Conservation (phyloP, 2,113 vertebrate genomes). For the Lagopus leucura region DNA sequence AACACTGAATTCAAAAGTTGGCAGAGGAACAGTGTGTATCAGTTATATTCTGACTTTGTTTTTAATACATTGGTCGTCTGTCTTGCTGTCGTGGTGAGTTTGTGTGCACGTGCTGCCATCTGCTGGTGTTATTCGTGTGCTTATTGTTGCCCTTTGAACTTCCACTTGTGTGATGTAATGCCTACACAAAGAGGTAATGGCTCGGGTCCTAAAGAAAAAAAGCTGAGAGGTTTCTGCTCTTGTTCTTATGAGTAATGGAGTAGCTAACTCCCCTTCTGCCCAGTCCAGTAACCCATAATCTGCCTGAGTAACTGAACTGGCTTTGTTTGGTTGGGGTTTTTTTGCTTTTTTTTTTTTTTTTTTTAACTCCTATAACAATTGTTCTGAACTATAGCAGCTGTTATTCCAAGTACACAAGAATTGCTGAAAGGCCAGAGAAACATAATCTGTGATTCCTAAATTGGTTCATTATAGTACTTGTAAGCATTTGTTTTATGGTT, state of each 20-base stretch:
- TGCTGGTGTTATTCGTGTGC: not conserved
- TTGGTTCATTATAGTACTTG: not conserved
- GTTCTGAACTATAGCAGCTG: not conserved
- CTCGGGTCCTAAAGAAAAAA: not conserved
- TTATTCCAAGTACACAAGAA: not conserved
- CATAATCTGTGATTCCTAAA: not conserved
- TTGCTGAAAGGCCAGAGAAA: not conserved
- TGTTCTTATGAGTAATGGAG: not conserved
- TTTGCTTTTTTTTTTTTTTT: not conserved
- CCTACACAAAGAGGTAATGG: not conserved
- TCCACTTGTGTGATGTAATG: not conserved
- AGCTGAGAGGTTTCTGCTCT: not conserved
- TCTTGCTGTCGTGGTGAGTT: not conserved
- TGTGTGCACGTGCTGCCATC: constrained; percentile 7
- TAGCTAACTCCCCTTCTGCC: not conserved
- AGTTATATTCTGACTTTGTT: rapidly evolving
- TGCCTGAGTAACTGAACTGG: not conserved
- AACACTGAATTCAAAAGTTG: not conserved
- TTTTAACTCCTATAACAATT: not conserved
- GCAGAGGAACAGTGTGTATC: not conserved
- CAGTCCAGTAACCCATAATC: not conserved
- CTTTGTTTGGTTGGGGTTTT: not conserved
- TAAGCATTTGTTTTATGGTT: not conserved
- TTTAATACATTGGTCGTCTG: rapidly evolving
- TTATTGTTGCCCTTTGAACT: not conserved